A percentile compares a stretch with the other conserved stretches of the same genome.
These are phyloP conservation scores for Turdus rufiventris DNA, from an alignment of 2,113 vertebrate genomes.

Conservation along the genomic window DNA sequence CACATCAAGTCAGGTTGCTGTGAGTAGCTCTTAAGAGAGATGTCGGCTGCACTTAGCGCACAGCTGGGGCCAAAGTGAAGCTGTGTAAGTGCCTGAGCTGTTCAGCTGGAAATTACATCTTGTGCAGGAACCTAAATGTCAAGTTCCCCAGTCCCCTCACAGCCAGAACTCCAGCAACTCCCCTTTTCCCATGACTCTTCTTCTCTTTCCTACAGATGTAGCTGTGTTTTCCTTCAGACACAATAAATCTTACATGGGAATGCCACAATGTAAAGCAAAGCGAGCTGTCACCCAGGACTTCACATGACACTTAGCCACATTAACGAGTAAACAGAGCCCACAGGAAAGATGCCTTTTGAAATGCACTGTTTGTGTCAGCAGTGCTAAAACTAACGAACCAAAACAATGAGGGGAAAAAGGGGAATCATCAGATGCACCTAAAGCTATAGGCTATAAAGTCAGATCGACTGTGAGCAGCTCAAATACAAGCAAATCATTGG, in stretches of 20 bases:
- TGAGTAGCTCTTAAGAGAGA: conserved; percentile 59
- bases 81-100: conserved; percentile 35
- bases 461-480: neutral
- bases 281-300: conserved; percentile 38
- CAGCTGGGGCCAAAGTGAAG: conserved; percentile 49
- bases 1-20: conserved; percentile 29
- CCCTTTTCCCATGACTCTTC: conserved; percentile 24
- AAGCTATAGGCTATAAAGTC: conserved; percentile 15
- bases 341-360: conserved; percentile 34
- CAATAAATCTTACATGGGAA: conserved; percentile 35
- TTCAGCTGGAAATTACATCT: conserved; percentile 64
- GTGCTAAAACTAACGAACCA: conserved; percentile 34
- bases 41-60: conserved; percentile 47
- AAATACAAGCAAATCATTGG: neutral
- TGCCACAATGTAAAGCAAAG: neutral
- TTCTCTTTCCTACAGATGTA: conserved; percentile 23
- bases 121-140: conserved; percentile 64
- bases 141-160: conserved; percentile 9
- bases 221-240: conserved; percentile 35
- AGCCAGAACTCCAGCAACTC: neutral
- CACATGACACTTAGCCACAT: conserved; percentile 52
- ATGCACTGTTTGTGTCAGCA: conserved; percentile 51
- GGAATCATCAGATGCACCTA: neutral
- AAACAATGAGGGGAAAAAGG: conserved; percentile 27
- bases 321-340: conserved; percentile 62